phyloP scores from a whole-genome alignment of 2,113 vertebrate species.

The Antidorcas marsupialis region DNA sequence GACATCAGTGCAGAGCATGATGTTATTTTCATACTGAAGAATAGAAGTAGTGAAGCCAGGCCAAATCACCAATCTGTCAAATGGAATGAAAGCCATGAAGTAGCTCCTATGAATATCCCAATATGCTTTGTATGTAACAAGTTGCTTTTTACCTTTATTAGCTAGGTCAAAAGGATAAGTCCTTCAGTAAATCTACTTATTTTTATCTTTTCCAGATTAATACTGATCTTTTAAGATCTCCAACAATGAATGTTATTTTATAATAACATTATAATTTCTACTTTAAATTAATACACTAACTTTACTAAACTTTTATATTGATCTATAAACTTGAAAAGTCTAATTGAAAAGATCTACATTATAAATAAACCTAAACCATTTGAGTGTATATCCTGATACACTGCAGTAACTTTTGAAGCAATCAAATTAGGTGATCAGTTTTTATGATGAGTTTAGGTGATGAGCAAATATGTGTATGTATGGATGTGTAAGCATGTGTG shows the following conservation, averaged over 20 bases:
- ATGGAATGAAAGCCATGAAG: neutral
- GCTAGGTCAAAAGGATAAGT: neutral
- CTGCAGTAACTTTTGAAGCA: neutral
- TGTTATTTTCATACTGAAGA: slow-evolving; percentile 88
- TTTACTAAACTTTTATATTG: neutral
- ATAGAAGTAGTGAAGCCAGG: slow-evolving; percentile 91
- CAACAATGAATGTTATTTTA: neutral
- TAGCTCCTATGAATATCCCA: neutral
- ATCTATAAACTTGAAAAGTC: neutral
- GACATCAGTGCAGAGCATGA: slow-evolving; percentile 93
- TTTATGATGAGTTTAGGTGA: too few species aligned
- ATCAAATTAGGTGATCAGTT: too few species aligned
- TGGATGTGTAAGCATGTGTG: neutral
- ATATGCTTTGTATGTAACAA: neutral
- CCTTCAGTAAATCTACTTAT: neutral
- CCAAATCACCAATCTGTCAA: slow-evolving; percentile 91
- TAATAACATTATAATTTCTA: neutral
- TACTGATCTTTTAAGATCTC: neutral
- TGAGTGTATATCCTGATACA: neutral
- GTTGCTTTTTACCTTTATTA: neutral
- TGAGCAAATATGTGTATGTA: neutral
- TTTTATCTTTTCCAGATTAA: neutral
- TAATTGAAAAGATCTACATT: neutral
- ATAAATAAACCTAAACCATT: neutral
- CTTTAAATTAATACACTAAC: neutral